Conservation (phyloP, 2,113 vertebrate species). For the Gambusia holbrooki region DNA sequence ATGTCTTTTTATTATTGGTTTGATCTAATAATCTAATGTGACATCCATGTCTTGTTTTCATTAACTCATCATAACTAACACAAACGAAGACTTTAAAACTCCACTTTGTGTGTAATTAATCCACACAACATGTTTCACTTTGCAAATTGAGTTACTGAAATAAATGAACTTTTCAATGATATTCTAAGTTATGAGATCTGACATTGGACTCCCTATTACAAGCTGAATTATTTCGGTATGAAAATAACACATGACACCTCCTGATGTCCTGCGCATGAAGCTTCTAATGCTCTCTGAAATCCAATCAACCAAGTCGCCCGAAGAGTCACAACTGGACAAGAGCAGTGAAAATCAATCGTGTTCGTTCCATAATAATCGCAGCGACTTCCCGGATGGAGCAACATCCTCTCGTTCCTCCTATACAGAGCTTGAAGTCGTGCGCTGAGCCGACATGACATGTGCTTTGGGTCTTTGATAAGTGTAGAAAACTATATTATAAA, state of each 20-base stretch:
- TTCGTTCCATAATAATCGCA: background rate
- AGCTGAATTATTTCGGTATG: background rate
- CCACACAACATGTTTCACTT: too few species aligned
- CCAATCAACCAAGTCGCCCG: constrained; percentile 4
- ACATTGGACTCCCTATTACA: background rate
- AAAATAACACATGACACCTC: constrained; percentile 1
- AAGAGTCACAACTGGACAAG: background rate
- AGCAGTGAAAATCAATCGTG: background rate
- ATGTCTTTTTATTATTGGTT: background rate
- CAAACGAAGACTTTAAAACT: too few species aligned
- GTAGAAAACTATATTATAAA: background rate
- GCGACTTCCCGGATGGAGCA: background rate
- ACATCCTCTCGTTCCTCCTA: background rate
- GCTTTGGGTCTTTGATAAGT: background rate
- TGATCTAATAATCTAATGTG: background rate
- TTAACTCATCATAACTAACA: background rate
- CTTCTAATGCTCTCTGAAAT: background rate
- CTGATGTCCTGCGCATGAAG: constrained; percentile 2
- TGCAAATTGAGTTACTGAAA: too few species aligned
- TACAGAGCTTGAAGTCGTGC: background rate
- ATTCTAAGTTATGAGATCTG: background rate
- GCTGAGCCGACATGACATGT: background rate
- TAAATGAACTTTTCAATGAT: background rate
- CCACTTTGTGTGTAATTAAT: too few species aligned
- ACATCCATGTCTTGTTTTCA: background rate